phyloP scores from a whole-genome alignment of 2,797 vertebrate genomes.

The Mormyrus hasselquistii region DNA sequence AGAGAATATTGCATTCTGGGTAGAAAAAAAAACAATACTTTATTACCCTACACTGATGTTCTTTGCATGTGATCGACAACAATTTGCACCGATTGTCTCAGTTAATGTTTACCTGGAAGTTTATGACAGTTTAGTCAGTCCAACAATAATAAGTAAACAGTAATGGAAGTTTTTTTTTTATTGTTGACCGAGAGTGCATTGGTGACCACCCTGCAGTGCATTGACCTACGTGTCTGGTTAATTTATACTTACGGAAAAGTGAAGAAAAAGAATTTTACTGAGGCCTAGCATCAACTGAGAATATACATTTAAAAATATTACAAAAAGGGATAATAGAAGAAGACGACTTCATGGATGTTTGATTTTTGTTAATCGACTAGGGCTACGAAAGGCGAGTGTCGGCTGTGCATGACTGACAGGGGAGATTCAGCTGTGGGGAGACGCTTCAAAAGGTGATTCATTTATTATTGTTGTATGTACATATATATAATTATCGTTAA shows the following conservation, averaged over 20 bases:
- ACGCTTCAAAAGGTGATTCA: not conserved
- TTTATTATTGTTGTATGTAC: not conserved
- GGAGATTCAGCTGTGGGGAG: not conserved
- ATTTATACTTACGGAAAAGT: not conserved
- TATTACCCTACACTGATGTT: not conserved
- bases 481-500: not conserved
- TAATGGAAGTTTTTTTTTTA: not conserved
- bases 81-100: not conserved
- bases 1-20: not conserved
- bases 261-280: not conserved
- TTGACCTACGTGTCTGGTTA: not conserved
- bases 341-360: not conserved
- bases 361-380: not conserved
- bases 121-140: not conserved
- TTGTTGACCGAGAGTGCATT: not conserved
- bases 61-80: not conserved
- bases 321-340: not conserved
- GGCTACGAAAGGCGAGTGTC: not conserved
- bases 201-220: not conserved
- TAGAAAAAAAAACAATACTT: not conserved
- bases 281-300: not conserved
- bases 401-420: constrained; percentile 13
- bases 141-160: not conserved
- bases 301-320: not conserved
- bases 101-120: not conserved